A percentile compares a stretch with the other conserved stretches of the same genome.
phyloP scores from a whole-genome alignment of 2,797 vertebrate species.

The Myiotriccus ornatus region DNA sequence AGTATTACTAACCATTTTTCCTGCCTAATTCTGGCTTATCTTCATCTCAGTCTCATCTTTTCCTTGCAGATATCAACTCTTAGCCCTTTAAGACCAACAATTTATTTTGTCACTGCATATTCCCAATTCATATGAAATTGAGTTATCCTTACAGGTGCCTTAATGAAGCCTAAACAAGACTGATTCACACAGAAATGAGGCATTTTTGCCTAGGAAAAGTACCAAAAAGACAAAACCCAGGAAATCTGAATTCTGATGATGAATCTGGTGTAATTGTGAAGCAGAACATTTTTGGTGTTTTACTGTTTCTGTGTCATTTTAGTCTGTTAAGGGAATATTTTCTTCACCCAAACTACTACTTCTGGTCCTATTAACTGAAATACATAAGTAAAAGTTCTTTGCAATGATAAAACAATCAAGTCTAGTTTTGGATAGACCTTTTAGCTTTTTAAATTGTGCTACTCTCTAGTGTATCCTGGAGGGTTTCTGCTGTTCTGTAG shows the following conservation, averaged over 20 bases:
- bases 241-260: background rate
- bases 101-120: background rate
- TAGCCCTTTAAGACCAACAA: background rate
- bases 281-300: background rate
- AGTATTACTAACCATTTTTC: background rate
- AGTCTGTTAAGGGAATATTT: background rate
- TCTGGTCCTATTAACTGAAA: background rate
- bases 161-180: background rate
- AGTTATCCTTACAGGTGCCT: background rate
- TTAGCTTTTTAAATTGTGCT: background rate
- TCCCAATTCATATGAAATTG: background rate
- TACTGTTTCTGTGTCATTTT: background rate
- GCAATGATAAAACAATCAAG: background rate
- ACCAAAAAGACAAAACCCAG: background rate
- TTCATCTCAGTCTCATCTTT: background rate
- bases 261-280: background rate
- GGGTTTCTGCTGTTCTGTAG: background rate
- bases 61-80: background rate
- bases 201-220: background rate
- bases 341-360: background rate
- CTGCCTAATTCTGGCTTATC: background rate
- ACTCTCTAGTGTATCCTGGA: background rate
- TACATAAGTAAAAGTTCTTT: background rate
- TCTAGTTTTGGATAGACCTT: background rate
- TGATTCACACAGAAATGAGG: background rate